Conservation (phyloP, 53 echinoderm and acorn worm genomes). For the Holothuria leucospilota region DNA sequence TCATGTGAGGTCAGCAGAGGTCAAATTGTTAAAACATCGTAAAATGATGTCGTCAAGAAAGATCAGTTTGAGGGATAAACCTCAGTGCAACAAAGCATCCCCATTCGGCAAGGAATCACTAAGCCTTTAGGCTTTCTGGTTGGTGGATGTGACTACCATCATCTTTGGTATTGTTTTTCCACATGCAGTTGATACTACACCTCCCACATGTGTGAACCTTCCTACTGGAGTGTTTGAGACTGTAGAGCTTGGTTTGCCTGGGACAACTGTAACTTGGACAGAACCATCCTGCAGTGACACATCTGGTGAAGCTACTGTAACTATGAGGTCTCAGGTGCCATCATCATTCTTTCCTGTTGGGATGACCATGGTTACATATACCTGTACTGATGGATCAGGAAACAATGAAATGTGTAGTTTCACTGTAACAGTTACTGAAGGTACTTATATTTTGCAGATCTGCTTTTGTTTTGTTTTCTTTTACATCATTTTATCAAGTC, state of each 20-base stretch:
- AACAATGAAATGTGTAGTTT: conserved; percentile 68
- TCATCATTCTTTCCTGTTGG: conserved; percentile 57
- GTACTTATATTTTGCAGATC: conserved; percentile 37
- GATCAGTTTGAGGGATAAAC: no score
- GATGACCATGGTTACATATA: conserved; percentile 60
- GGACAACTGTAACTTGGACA: conserved; percentile 30
- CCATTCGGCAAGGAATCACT: no score
- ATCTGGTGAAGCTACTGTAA: conserved; percentile 46
- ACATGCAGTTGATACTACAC: conserved; percentile 52
- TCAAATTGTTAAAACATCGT: no score
- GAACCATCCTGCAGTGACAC: conserved; percentile 39
- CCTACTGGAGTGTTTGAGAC: conserved; percentile 37
- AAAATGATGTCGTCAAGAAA: no score
- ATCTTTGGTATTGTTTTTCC: background rate
- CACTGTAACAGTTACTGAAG: conserved; percentile 59
- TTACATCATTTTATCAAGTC: no score
- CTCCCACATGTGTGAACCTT: conserved; percentile 48
- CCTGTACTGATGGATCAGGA: conserved; percentile 54
- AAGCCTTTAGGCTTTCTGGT: no score
- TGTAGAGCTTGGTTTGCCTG: conserved; percentile 18
- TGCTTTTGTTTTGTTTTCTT: no score
- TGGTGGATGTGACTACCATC: no score
- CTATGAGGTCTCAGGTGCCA: conserved; percentile 33
- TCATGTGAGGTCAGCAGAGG: no score
- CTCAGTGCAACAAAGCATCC: no score